Evolutionary conservation across 2,113 vertebrate genomes (phyloP).

Genomic region (Petrocephalus microphthalmus): DNA sequence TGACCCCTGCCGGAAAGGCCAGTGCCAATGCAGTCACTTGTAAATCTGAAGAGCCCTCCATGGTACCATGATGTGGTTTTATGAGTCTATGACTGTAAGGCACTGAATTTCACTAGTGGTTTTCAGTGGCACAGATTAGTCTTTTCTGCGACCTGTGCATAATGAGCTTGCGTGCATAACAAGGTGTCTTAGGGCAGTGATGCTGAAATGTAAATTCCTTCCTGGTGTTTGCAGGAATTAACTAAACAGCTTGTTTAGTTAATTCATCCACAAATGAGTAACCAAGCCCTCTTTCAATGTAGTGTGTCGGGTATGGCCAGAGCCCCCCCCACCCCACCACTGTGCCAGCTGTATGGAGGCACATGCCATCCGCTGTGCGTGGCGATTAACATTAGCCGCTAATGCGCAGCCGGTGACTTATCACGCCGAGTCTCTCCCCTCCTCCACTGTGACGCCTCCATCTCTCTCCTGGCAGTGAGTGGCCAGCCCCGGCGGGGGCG

Average conservation of each 20-base stretch:
- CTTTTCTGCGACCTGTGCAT: slow-evolving; percentile 19
- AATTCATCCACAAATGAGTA: not conserved
- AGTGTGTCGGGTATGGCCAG: not conserved
- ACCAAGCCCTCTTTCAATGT: not conserved
- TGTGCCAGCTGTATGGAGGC: not conserved
- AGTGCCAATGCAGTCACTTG: not conserved
- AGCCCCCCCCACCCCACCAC: not conserved
- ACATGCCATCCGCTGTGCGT: not conserved
- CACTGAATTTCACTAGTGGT: slow-evolving; percentile 10
- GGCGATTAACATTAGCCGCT: not conserved
- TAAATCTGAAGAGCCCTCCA: slow-evolving; percentile 22
- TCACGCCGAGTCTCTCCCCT: not conserved
- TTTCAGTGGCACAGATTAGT: slow-evolving; percentile 11
- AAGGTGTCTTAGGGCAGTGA: not conserved
- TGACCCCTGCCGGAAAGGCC: not conserved
- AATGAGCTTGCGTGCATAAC: not conserved
- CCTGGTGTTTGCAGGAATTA: not conserved
- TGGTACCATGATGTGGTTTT: slow-evolving; percentile 20
- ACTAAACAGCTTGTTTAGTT: not conserved
- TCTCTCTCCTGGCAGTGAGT: not conserved
- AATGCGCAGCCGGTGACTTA: not conserved
- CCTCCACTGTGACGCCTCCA: not conserved
- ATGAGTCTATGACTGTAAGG: slow-evolving; percentile 22
- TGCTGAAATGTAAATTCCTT: not conserved
- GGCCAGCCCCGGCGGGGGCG: not conserved